Percentiles rank a stretch among this genome's conserved stretches.
Conservation (phyloP, 2,888 invertebrate species). For the Bellardia pandia region DNA sequence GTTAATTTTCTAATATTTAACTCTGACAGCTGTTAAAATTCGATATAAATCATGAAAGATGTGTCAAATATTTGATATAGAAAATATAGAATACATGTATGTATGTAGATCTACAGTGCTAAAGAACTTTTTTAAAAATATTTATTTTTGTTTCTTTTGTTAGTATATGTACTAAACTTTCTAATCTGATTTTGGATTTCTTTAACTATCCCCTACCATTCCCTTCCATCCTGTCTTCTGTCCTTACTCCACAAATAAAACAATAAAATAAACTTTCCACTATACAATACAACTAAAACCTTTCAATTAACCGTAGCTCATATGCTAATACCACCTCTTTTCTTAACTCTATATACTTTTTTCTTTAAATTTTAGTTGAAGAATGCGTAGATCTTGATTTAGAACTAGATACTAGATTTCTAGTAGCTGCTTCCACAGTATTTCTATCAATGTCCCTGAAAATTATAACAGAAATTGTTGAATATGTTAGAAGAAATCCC, state of each 20-base stretch:
- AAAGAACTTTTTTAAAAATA: no score
- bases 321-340: slow-evolving; percentile 32
- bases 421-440: slow-evolving; percentile 83
- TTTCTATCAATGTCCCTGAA: slow-evolving; percentile 83
- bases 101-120: no score
- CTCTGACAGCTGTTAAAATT: no score
- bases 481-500: slow-evolving; percentile 83
- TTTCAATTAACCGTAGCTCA: slow-evolving; percentile 9
- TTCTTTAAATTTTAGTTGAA: slow-evolving; percentile 79
- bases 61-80: no score
- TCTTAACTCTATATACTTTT: slow-evolving; percentile 49
- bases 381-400: slow-evolving; percentile 78
- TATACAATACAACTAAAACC: not conserved
- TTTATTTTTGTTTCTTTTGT: not conserved
- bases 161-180: not conserved
- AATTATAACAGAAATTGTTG: slow-evolving; percentile 83
- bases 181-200: not conserved
- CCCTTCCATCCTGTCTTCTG: no score
- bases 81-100: no score
- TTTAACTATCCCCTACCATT: not conserved
- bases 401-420: slow-evolving; percentile 82
- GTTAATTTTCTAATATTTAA: no score
- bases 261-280: not conserved
- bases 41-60: no score
- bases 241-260: no score